Evolutionary conservation across 2,113 vertebrate genomes (phyloP).

Genomic region (Hystrix cristata): DNA sequence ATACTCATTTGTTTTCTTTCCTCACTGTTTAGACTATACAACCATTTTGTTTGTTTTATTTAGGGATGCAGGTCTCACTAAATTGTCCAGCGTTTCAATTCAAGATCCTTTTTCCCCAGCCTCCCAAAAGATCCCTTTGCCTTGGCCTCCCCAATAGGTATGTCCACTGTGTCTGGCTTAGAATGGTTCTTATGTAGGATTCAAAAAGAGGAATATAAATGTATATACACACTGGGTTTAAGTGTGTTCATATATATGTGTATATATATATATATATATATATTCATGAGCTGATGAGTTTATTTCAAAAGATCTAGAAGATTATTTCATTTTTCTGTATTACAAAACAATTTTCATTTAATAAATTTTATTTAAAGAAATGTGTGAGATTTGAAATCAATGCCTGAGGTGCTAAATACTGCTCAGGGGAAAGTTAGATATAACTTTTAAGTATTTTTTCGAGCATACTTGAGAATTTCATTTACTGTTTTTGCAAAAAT

Average conservation of each 20-base stretch:
- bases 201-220: neutral
- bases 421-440: neutral
- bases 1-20: neutral
- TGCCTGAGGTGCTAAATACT: neutral
- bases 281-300: neutral
- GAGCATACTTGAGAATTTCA: neutral
- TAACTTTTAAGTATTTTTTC: neutral
- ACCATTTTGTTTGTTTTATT: neutral
- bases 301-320: neutral
- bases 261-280: too few species aligned
- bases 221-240: too few species aligned
- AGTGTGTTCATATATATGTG: neutral
- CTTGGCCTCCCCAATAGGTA: neutral
- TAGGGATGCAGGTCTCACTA: neutral
- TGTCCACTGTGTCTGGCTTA: neutral
- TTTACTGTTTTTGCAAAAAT: neutral
- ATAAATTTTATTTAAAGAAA: neutral
- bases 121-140: neutral
- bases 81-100: neutral
- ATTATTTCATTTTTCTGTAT: neutral
- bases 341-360: neutral
- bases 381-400: neutral
- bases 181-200: neutral
- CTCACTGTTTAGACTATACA: neutral
- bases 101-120: neutral